Conservation (phyloP, 2,113 vertebrate genomes). For the Xenopus tropicalis region DNA sequence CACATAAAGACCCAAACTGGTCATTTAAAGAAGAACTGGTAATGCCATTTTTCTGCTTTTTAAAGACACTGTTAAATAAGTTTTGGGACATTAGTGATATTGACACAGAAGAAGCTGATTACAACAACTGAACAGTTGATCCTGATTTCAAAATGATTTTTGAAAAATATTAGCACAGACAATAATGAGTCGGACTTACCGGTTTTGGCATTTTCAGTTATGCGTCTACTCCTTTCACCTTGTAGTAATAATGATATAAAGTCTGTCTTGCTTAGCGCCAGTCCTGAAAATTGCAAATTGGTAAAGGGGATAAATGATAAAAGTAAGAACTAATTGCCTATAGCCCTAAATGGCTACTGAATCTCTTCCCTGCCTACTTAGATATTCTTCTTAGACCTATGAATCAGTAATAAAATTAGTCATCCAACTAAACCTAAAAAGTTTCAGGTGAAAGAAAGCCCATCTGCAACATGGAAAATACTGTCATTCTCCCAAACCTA, state of each 20-base stretch:
- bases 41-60: no score
- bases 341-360: background rate
- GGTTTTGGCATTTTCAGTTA: slow-evolving; percentile 79
- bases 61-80: no score
- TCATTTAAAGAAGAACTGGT: no score
- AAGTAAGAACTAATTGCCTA: background rate
- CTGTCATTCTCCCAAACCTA: slow-evolving; percentile 43
- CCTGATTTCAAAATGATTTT: background rate
- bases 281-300: slow-evolving; percentile 20
- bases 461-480: slow-evolving; percentile 41
- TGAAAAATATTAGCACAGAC: background rate
- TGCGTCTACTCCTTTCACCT: slow-evolving; percentile 11
- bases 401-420: slow-evolving; percentile 28
- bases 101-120: no score
- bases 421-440: slow-evolving; percentile 10
- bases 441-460: slow-evolving; percentile 36
- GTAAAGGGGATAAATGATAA: background rate
- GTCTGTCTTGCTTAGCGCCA: background rate
- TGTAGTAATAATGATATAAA: background rate
- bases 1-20: no score
- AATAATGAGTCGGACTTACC: slow-evolving; percentile 59
- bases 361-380: background rate
- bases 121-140: no score
- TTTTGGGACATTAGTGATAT: no score
- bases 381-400: slow-evolving; percentile 8